Evolutionary conservation across 2,888 invertebrate genomes (phyloP), one percentile per base, ranked within the genome.

Genomic region (Ommatoiulus sabulosus): DNA sequence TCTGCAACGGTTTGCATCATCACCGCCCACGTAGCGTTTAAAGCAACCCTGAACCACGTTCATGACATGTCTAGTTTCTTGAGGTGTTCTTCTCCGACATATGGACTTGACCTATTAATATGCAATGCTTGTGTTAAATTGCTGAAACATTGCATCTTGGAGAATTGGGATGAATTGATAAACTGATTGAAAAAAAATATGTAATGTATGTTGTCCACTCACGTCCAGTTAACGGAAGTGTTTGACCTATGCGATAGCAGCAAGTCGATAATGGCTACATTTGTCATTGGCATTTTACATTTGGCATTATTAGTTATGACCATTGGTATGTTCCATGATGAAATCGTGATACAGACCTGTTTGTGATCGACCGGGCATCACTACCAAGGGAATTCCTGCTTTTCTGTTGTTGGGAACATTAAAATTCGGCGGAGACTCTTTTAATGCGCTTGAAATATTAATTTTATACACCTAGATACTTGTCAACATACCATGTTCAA

Each of bases 401-500:
- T 20, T 24, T 20, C 35, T 15, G 2, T 35, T 35, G 80, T 1
- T 6, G 12, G 35, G 35, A 7, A 80, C 10, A 35, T 80, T 80
- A 24, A 80, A 35, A 80, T 80, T 80, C 80, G 12, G 0, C 3
- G 15, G 3, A 8, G 7, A 12, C 35, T 35, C 35, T 10, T 72
- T 15, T 80, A 80, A 35, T 80, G 80, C 80, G 80, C 35, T 80
- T 35, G 24, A 80, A 80, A 80, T 80, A 80, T 35, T 80, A 80
- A 80, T 80, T 80, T 35, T 12, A 24, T 80, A 35, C 80, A 80
- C 80, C 80, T 24, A 80, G 12, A 80, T 35, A 35, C 12, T 35
- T 80, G 80, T 80, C 80, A 80, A 80, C 80, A 24, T 80, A 35
- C 80, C 80, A 24, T 3, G 80, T 12, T 80, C 1, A 4, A 63